Evolutionary conservation across 1,140 invertebrate genomes (phyloP), one percentile per base, ranked within the genome.

Genomic region (Papilio polyxenes): DNA sequence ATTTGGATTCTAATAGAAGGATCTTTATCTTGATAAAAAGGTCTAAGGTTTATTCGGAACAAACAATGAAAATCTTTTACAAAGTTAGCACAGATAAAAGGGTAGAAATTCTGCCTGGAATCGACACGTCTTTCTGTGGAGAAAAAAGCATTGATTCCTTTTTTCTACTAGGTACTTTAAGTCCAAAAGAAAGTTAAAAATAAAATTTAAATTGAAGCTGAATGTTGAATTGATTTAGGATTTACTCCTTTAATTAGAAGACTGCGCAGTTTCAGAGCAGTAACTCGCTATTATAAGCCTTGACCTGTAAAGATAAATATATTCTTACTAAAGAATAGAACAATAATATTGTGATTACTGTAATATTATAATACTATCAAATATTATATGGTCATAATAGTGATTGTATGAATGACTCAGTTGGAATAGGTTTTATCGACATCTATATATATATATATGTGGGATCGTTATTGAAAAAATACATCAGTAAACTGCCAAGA

Each of bases 241-340:
- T 59, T 59, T 59, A 59, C 20, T 65, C 23, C 62, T 65, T 65
- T 65, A 65, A 65, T 65, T 65, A 65, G 62, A 65, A 31, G 62
- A 13, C 20, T 65, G 9, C 17, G 62, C 62, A 65, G 62, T 65
- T 65, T 23, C 23, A 31, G 23, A 10, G 9, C 62, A 65, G 9
- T n/a, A 59, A 17, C 20, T 31, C 62, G 20, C 20, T 17, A 17
- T 13, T n/a, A 31, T 13, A 31, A 65, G 62, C 10, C 62, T 65
- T 65, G 23, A 59, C n/a, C 62, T 13, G 20, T 65, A 31, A 65
- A 65, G 4, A 59, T 59, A n/a, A 59, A 59, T 4, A 13, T 11
- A 65, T 65, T 15, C 62, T 31, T 65, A 65, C 10, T 65, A 2
- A 13, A 65, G 59, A 62, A 62, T 62, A 62, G 59, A 23, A 62